Conservation (phyloP, 2,797 vertebrate species). For the Phalanger gymnotis region DNA sequence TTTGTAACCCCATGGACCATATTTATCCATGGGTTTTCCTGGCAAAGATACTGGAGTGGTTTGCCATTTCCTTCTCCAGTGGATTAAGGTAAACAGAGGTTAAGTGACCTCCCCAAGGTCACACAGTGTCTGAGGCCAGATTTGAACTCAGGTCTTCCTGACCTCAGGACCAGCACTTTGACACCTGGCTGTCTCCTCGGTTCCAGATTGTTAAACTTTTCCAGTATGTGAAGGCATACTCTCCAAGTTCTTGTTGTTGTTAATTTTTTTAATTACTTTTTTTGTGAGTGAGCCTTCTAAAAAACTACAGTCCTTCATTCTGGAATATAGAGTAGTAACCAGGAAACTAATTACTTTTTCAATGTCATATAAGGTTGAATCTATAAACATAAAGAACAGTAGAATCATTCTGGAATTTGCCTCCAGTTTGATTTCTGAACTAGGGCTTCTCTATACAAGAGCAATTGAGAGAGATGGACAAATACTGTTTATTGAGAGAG, state of each 20-base stretch:
- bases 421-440: background rate
- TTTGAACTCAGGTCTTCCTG: background rate
- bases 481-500: background rate
- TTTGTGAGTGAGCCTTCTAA: background rate
- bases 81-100: background rate
- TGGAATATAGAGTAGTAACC: background rate
- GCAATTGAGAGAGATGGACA: background rate
- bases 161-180: background rate
- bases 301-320: background rate
- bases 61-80: background rate
- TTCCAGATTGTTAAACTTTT: background rate
- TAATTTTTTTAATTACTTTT: background rate
- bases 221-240: background rate
- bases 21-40: background rate
- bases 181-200: background rate
- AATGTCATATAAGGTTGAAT: background rate
- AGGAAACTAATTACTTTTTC: background rate
- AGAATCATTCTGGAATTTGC: background rate
- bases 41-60: background rate
- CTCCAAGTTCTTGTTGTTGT: background rate
- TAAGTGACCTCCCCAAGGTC: background rate
- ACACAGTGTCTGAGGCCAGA: background rate
- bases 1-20: background rate
- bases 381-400: background rate
- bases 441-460: background rate